Evolutionary conservation across 2,113 vertebrate species (phyloP).

Genomic region (Caracal caracal): DNA sequence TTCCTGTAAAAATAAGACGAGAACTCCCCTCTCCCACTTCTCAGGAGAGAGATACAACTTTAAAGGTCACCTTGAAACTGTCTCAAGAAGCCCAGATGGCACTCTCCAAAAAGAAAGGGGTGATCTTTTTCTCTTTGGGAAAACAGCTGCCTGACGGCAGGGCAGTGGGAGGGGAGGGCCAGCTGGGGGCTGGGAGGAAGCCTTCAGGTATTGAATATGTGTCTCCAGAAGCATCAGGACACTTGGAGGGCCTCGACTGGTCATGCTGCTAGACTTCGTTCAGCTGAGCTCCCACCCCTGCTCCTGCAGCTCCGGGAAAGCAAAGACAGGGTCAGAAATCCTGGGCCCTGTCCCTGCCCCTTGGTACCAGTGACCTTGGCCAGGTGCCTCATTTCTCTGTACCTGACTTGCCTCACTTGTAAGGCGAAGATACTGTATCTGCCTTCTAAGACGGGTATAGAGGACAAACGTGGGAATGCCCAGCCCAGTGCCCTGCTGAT

Average conservation of each 20-base stretch:
- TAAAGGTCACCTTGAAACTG: constrained; percentile 70
- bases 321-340: not conserved
- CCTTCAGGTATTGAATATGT: not conserved
- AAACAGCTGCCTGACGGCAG: not conserved
- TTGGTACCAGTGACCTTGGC: not conserved
- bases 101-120: constrained; percentile 42
- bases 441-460: not conserved
- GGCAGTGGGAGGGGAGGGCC: not conserved
- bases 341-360: not conserved
- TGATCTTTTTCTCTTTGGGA: constrained; percentile 48
- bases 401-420: not conserved
- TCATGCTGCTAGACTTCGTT: not conserved
- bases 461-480: not conserved
- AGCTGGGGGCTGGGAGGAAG: not conserved
- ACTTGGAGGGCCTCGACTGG: not conserved
- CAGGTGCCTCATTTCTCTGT: not conserved
- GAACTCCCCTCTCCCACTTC: not conserved
- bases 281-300: not conserved
- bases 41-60: constrained; percentile 10
- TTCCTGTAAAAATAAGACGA: constrained; percentile 24
- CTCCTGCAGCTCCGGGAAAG: not conserved
- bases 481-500: accelerated
- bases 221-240: not conserved
- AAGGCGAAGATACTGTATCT: not conserved
- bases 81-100: constrained; percentile 25